phyloP scores from a whole-genome alignment of 2,888 invertebrate species.

The Girardia tigrina region DNA sequence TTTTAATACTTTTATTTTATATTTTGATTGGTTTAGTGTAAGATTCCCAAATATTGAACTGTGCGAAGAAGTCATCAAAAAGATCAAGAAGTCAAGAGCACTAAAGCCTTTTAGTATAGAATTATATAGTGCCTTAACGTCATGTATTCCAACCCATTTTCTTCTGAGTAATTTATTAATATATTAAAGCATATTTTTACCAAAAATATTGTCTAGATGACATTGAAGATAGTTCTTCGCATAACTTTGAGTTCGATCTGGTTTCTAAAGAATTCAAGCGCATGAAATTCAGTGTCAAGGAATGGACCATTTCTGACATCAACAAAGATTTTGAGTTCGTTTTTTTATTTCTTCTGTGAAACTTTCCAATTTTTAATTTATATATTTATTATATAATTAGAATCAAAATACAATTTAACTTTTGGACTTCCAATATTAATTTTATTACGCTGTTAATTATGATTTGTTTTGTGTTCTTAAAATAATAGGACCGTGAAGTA shows the following conservation, averaged over 20 bases:
- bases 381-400: too few species aligned
- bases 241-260: not conserved
- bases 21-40: too few species aligned
- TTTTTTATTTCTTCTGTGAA: slow-evolving; percentile 37
- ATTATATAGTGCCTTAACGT: not conserved
- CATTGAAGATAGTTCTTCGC: slow-evolving; percentile 21
- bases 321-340: slow-evolving; percentile 64
- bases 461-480: too few species aligned
- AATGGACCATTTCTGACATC: slow-evolving; percentile 61
- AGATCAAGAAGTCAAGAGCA: not conserved
- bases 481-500: too few species aligned
- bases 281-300: slow-evolving; percentile 56
- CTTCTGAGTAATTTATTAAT: not conserved
- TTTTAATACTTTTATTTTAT: too few species aligned
- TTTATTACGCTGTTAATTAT: too few species aligned
- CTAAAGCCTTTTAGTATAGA: not conserved
- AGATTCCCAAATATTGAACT: slow-evolving; percentile 5
- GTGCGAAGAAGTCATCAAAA: not conserved
- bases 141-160: not conserved
- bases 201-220: not conserved
- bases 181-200: not conserved
- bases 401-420: too few species aligned
- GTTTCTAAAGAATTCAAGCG: slow-evolving; percentile 30
- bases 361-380: too few species aligned
- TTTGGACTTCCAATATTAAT: too few species aligned